Evolutionary conservation across 2,888 invertebrate species (phyloP).

Genomic region (Macrostomum cliftonense): DNA sequence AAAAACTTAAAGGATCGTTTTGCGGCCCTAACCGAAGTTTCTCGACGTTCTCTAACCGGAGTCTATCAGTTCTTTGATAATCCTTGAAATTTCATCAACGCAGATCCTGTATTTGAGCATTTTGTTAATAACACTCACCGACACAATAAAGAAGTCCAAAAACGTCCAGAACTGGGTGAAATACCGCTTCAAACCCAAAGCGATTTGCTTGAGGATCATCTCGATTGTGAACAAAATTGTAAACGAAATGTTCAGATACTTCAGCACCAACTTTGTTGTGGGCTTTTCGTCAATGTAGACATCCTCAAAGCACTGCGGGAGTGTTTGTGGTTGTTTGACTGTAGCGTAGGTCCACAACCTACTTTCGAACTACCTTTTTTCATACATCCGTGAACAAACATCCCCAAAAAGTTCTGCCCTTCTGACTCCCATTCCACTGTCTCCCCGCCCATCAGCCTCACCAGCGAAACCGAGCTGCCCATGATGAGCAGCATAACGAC

Average conservation of each 20-base stretch:
- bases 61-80: no score
- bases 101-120: no score
- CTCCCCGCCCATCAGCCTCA: conserved; percentile 14
- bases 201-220: conserved; percentile 86
- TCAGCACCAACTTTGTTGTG: conserved; percentile 57
- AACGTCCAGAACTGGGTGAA: conserved; percentile 91
- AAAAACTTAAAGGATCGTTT: no score
- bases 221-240: conserved; percentile 75
- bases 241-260: conserved; percentile 68
- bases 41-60: no score
- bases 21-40: no score
- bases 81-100: no score
- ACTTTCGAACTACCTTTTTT: no score
- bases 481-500: conserved; percentile 74
- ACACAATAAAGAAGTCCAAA: conserved; percentile 82
- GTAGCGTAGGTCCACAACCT: no score
- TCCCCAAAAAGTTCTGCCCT: no score
- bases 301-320: conserved; percentile 63
- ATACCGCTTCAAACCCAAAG: conserved; percentile 77
- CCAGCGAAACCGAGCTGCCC: conserved; percentile 71
- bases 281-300: conserved; percentile 74
- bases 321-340: neutral
- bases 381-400: no score
- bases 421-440: no score
- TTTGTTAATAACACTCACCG: no score